These are phyloP conservation scores for Psittacula derbiana DNA, from an alignment of 2,797 vertebrate genomes.

Conservation along the genomic window DNA sequence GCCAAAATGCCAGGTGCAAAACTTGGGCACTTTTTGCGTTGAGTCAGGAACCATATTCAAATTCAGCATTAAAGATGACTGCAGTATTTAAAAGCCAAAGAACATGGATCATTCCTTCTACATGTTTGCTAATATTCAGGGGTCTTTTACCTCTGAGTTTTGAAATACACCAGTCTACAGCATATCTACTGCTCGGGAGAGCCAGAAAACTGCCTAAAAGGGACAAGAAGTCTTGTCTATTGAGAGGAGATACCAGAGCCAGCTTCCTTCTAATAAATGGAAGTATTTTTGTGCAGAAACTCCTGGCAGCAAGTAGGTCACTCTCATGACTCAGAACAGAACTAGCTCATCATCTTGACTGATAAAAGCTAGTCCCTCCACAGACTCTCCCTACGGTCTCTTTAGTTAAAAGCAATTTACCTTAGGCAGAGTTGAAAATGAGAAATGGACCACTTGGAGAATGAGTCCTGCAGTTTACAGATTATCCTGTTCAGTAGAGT, in stretches of 20 bases:
- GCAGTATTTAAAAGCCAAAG: neutral
- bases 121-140: neutral
- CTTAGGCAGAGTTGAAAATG: neutral
- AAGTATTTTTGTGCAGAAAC: neutral
- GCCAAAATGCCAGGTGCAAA: neutral
- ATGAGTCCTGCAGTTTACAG: neutral
- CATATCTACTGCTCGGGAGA: neutral
- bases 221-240: neutral
- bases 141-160: neutral
- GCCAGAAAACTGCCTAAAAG: neutral
- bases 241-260: neutral
- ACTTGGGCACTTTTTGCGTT: neutral
- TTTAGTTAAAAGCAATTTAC: slow-evolving; percentile 11
- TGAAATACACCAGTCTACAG: neutral
- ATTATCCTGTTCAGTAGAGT: neutral
- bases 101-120: neutral
- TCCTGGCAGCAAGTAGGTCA: neutral
- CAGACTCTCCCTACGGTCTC: neutral
- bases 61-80: neutral
- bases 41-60: neutral
- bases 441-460: neutral
- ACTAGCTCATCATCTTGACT: neutral
- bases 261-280: neutral
- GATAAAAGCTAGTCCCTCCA: neutral
- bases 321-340: neutral